Conservation (phyloP, 2,797 vertebrate genomes). For the Clamator glandarius region DNA sequence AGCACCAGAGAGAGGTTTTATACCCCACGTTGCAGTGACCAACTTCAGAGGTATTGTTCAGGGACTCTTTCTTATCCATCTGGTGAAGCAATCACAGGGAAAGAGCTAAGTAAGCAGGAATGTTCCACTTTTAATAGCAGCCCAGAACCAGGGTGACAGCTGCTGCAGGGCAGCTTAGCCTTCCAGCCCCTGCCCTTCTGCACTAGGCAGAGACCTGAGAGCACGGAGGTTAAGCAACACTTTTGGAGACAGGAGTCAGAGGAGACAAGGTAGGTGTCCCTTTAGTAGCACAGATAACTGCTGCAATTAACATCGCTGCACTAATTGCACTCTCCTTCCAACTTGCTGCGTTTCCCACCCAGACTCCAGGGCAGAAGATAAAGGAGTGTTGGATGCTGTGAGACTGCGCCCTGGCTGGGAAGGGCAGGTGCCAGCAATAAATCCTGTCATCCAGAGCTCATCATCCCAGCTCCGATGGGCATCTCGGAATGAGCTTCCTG, state of each 20-base stretch:
- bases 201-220: neutral
- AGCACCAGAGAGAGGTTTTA: neutral
- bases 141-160: neutral
- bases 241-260: neutral
- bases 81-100: neutral
- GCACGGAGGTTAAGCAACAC: neutral
- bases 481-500: neutral
- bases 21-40: neutral
- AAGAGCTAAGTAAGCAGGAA: neutral
- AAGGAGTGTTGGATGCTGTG: accelerated
- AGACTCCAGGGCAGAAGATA: neutral
- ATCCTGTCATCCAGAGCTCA: neutral
- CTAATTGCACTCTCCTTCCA: neutral
- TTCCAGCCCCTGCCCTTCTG: neutral
- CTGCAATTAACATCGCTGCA: neutral
- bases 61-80: neutral
- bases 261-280: neutral
- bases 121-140: neutral
- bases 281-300: neutral
- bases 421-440: neutral
- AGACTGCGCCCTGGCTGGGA: too few species aligned
- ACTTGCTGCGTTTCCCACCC: neutral
- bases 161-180: neutral
- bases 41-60: neutral
- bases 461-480: neutral